Evolutionary conservation across 1,140 invertebrate genomes (phyloP), one percentile per base, ranked within the genome.

Genomic region (Lasioglossum albipes): DNA sequence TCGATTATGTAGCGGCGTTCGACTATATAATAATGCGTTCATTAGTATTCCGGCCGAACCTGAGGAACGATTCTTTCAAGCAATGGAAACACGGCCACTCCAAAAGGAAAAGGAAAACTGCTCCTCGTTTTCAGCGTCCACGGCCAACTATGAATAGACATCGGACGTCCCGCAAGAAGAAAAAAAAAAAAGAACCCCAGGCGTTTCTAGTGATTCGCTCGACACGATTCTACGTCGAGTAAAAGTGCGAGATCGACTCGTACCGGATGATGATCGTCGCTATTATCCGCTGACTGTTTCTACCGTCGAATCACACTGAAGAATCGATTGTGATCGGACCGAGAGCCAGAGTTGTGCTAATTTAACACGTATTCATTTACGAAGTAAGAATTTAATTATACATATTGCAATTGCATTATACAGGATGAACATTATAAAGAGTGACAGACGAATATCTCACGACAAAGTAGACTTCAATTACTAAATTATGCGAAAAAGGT

Each of bases 1-100:
- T 64, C 62, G 62, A 57, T 79, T 79, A 79, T 31, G 70, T 31
- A 79, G 13, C n/a, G 31, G n/a, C n/a, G 22, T 76, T 42, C 76
- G 72, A 72, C 76, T 49, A 49, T 49, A 49, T 79, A 79, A 79
- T 79, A 79, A 72, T 65, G 18, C 31, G 31, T 9, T 31, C 27
- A 79, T 72, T 79, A 65, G 68, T 72, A 79, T 79, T 79, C 76
- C 31, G 22, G 27, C 64, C 59, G 31, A 4, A 54, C n/a, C 0
- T 2, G 10, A 52, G 22, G 7, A 36, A 20, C 42, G 65, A 31
- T 31, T 7, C 54, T 61, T 9, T 16, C 4, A 36, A 1, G 22
- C 2, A 18, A 4, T 13, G 4, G 20, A 7, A n/a, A 41, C 20
- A 7, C 22, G 22, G 45, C 3, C 2, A 31, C 20, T 2, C 10